Evolutionary conservation across 2,888 invertebrate genomes (phyloP), one percentile per base, ranked within the genome.

Genomic region (Nasonovia ribisnigri): DNA sequence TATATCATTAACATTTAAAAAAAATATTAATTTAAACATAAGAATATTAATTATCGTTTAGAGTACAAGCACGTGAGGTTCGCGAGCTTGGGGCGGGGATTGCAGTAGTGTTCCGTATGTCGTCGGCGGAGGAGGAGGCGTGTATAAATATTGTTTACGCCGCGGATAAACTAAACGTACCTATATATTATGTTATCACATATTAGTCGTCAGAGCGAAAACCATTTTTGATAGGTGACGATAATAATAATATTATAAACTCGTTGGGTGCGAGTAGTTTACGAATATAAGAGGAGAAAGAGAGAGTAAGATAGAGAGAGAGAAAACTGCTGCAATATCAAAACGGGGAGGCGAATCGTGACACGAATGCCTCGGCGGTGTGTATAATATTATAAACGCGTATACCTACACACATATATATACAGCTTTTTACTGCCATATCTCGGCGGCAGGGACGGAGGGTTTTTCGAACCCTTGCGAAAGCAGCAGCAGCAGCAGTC

Each of bases 271-370:
- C 67, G 36, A 77, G 20, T 8, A 36, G 36, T 77, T 42, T 77
- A 77, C 67, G 67, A 67, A 67, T 77, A n/a, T n/a, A 67, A 67
- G n/a, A n/a, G 51, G 26, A 26, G 48, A 26, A 10, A 29, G 48
- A 48, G 48, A n/a, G 48, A n/a, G 29, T 26, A 8, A 16, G 26
- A 24, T 10, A 26, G 1, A 1, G 20, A n/a, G 26, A 24, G 43
- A 11, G 5, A 6, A 2, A 42, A 42, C 20, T 24, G 42, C 36
- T 87, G 46, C 29, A 87, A 77, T 77, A 20, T 36, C 77, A 36
- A 77, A 77, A 77, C 36, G 36, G 77, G 77, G 77, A 1, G 11
- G 48, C 42, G 88, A 92, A 92, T 92, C 92, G 92, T 92, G 92
- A 92, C 88, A 3, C 48, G 92, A 92, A 92, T 92, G n/a, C 88